Base-by-base conservation (phyloP, 2,888 invertebrate genomes). In the Cerceris rybyensis region DNA sequence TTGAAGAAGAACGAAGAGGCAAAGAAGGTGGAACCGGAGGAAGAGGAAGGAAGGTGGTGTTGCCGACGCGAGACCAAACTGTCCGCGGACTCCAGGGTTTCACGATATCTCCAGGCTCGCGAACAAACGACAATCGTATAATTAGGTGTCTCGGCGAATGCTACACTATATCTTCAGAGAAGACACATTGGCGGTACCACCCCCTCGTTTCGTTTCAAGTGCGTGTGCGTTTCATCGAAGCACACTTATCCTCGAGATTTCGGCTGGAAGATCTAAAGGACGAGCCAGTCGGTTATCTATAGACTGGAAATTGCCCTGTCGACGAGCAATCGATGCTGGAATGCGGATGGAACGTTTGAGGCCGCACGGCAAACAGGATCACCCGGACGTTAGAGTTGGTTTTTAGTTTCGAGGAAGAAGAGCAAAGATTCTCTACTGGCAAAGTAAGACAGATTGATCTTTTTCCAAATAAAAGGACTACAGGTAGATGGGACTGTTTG, bases 111-210 rank as follows among this genome's bases (percentile, higher is more conserved):
- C 82, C 68, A 61, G 82, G 57, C 83, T 78, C 80, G 82, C 82
- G 84, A 90, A 88, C 89, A 87, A 90, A 89, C 91, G 90, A 92
- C 91, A 91, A 90, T 91, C 91, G 90, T 88, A 91, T 92, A 91
- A 92, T 92, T 91, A 91, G 91, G 90, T 91, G 90, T 90, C 90
- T 84, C 78, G 81, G 81, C 81, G 85, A 88, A 88, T 87, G 86
- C 87, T 81, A 85, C 83, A 85, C 83, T 87, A 88, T 88, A 89
- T 89, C 87, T 83, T 79, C 78, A 74, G 73, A 80, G 78, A 86
- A 85, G 89, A 89, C 87, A 86, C 87, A 89, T 88, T 86, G 87
- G 85, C 82, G 70, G 72, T 72, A 64, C 55, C 58, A 41, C 41
- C 39, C 50, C 52, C 61, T 41, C 67, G 13, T 17, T 17, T 57